Percentiles rank a stretch among this genome's conserved stretches.
Evolutionary conservation across 1,140 invertebrate genomes (phyloP).

Genomic region (Cataglyphis hispanica): DNA sequence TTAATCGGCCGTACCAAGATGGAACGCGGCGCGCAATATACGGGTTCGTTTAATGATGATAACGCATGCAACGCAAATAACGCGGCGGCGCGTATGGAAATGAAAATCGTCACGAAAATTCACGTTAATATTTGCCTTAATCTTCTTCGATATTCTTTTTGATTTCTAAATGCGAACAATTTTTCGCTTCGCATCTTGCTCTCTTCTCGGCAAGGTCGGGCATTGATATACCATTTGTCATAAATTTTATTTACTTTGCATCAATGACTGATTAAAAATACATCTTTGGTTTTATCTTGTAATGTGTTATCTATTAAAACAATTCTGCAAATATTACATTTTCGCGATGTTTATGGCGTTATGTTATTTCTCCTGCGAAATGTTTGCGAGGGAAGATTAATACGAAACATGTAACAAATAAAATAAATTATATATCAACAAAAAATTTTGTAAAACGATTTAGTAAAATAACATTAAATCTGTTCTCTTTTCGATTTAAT

Average conservation of each 20-base stretch:
- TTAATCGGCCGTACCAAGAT: conserved; percentile 33
- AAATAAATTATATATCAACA: not conserved
- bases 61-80: conserved; percentile 29
- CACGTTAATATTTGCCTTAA: conserved; percentile 34
- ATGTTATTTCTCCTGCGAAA: not conserved
- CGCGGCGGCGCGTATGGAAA: conserved; percentile 44
- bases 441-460: not conserved
- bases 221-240: not conserved
- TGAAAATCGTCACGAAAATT: conserved; percentile 53
- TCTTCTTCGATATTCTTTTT: conserved; percentile 34
- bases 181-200: conserved; percentile 4
- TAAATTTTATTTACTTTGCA: conserved; percentile 49
- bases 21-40: conserved; percentile 16
- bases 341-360: not conserved
- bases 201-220: too few species aligned
- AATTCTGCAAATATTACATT: not conserved
- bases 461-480: not conserved
- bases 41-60: conserved; percentile 56
- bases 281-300: not conserved
- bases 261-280: conserved; percentile 46
- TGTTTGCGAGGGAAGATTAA: conserved; percentile 8
- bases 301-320: conserved; percentile 9
- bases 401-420: not conserved
- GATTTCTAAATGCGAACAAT: conserved; percentile 32
- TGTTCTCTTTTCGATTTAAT: not conserved